Conservation (phyloP, 35 echinoderm and acorn worm species). For the Diadema setosum region DNA sequence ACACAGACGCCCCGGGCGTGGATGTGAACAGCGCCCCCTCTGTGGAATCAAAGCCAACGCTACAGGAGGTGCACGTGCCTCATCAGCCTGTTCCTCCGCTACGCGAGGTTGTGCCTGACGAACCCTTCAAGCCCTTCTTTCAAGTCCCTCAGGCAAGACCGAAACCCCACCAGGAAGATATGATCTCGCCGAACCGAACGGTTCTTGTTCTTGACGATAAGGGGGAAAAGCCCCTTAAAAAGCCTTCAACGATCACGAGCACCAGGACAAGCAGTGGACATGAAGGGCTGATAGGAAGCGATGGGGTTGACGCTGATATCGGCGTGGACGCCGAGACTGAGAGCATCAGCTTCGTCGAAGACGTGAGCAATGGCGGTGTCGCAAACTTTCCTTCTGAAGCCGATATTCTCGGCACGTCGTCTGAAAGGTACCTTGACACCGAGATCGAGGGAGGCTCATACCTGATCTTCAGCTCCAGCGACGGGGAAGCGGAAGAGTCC, state of each 20-base stretch:
- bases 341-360: neutral
- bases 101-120: neutral
- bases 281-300: neutral
- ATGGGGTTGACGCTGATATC: neutral
- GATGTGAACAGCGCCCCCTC: neutral
- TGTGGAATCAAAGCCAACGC: neutral
- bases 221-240: neutral
- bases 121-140: neutral
- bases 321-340: neutral
- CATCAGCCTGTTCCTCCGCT: neutral
- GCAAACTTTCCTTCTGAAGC: constrained; percentile 4
- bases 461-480: neutral
- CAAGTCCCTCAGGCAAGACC: no score
- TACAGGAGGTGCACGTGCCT: neutral
- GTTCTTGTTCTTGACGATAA: neutral
- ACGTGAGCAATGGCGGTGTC: neutral
- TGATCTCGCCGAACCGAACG: neutral
- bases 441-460: neutral
- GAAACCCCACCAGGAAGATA: neutral
- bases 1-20: neutral
- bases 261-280: neutral
- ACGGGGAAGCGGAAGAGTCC: neutral
- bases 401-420: neutral
- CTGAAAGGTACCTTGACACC: neutral
- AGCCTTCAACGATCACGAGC: constrained; percentile 2